Evolutionary conservation across 2,113 vertebrate species (phyloP).

Genomic region (Ophthalmolycus amberensis): DNA sequence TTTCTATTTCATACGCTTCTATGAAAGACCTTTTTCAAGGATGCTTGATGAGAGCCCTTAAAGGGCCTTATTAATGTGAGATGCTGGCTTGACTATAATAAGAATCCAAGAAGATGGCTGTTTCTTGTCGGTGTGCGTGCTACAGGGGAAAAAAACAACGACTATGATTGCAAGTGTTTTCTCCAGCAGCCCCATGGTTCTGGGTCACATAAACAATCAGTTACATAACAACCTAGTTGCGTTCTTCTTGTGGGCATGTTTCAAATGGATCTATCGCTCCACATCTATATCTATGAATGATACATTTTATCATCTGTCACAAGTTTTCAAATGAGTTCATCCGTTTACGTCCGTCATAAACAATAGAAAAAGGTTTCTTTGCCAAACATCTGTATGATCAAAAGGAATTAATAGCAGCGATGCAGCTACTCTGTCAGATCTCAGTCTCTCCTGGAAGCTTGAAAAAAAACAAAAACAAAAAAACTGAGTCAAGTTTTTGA

Average conservation of each 20-base stretch:
- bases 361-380: not conserved
- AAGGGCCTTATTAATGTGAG: slow-evolving; percentile 43
- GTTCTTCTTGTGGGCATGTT: slow-evolving; percentile 45
- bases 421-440: slow-evolving; percentile 6
- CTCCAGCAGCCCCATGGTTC: slow-evolving; percentile 48
- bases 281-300: slow-evolving; percentile 6
- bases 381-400: slow-evolving; percentile 3
- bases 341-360: not conserved
- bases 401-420: slow-evolving; percentile 14
- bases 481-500: slow-evolving; percentile 49
- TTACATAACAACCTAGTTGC: slow-evolving; percentile 60
- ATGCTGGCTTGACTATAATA: slow-evolving; percentile 41
- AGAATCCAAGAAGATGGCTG: slow-evolving; percentile 27
- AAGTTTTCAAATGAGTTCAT: not conserved
- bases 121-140: slow-evolving; percentile 26
- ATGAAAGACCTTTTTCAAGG: slow-evolving; percentile 19
- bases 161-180: slow-evolving; percentile 48
- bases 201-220: slow-evolving; percentile 67
- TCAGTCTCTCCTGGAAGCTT: slow-evolving; percentile 19
- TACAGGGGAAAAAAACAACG: slow-evolving; percentile 21
- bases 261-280: slow-evolving; percentile 6
- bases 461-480: not conserved
- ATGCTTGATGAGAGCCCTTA: slow-evolving; percentile 18
- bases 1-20: not conserved
- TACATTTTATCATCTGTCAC: not conserved